Evolutionary conservation across 1,140 invertebrate species (phyloP), one percentile per base, ranked within the genome.

Genomic region (Brachionus koreanus): DNA sequence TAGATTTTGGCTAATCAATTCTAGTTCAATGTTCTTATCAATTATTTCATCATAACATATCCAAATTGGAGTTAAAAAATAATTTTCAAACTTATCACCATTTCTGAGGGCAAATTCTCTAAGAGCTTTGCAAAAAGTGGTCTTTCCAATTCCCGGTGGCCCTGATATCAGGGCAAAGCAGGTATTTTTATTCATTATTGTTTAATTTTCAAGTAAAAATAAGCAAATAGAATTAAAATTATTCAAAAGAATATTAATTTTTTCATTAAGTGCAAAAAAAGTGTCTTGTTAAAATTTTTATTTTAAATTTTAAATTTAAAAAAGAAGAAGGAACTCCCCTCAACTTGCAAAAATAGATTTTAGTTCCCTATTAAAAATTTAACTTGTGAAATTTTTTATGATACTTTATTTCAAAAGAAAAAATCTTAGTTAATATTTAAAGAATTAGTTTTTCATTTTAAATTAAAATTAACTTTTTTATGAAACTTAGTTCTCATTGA

Each of bases 1-100:
- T 35, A 61, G 25, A 79, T 61, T 57, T 5, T 79, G n/a, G 57
- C 29, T 65, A 10, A 79, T 57, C n/a, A 79, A 37, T 25, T 79
- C 76, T 16, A 42, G 13, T 79, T 79, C 76, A 23, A 63, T 19
- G 12, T 37, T 10, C 19, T 39, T 79, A 37, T 79, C 49, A 25
- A 79, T 61, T 25, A 79, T 19, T 23, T 79, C 49, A 35, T 79
- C 76, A 65, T 61, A 79, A 13, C 49, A 35, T 13, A 79, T 65
- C 10, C 61, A 37, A 57, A 74, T 46, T 46, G 69, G 46, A 1
- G 10, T 46, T 43, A 46, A 13, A 25, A 12, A 25, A 25, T 46
- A 25, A 2, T 39, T 19, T 25, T 2, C 10, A 33, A n/a, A 37
- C 6, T 13, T 37, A 23, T 65, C 63, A 65, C 12, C 12, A 0